A percentile compares a stretch with the other conserved stretches of the same genome.
These are phyloP conservation scores for Drosophila suzukii DNA, from an alignment of 1,140 invertebrate genomes.

Conservation along the genomic window DNA sequence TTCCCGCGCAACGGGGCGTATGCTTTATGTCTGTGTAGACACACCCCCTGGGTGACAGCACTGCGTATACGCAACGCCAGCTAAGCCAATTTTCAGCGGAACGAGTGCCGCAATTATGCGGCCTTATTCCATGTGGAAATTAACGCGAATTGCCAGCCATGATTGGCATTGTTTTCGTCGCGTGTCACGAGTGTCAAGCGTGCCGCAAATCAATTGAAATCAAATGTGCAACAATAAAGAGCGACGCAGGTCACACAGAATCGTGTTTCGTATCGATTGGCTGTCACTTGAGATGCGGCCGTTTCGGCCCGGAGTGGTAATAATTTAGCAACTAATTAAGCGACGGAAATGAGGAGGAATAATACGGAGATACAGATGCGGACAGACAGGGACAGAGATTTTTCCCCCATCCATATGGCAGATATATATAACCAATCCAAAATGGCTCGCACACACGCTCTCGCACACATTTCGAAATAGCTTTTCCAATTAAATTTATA, in stretches of 20 bases:
- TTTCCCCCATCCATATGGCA: constrained; percentile 4
- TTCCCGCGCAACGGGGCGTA: constrained; percentile 32
- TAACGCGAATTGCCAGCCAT: constrained; percentile 67
- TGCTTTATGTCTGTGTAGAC: constrained; percentile 3
- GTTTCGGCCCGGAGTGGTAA: constrained; percentile 65
- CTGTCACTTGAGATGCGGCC: constrained; percentile 71
- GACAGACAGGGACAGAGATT: constrained; percentile 13
- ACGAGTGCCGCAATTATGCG: constrained; percentile 58
- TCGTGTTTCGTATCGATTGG: constrained; percentile 33
- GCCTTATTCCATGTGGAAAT: constrained; percentile 77
- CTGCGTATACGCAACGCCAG: constrained; percentile 38
- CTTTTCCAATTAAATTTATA: constrained; percentile 81
- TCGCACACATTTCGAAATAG: neutral
- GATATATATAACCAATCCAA: constrained; percentile 4
- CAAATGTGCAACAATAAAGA: constrained; percentile 63
- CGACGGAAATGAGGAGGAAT: constrained; percentile 43
- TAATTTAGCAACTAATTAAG: constrained; percentile 82
- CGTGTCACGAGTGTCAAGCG: constrained; percentile 45
- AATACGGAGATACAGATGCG: constrained; percentile 29
- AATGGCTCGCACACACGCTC: constrained; percentile 11
- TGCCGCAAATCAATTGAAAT: constrained; percentile 56
- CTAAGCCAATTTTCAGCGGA: constrained; percentile 60
- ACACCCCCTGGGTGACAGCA: constrained; percentile 6
- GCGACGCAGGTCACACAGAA: constrained; percentile 23
- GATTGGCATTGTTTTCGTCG: constrained; percentile 76